A percentile compares a stretch with the other conserved stretches of the same genome.
phyloP scores from a whole-genome alignment of 1,140 invertebrate species.

The Drosophila sucinea region DNA sequence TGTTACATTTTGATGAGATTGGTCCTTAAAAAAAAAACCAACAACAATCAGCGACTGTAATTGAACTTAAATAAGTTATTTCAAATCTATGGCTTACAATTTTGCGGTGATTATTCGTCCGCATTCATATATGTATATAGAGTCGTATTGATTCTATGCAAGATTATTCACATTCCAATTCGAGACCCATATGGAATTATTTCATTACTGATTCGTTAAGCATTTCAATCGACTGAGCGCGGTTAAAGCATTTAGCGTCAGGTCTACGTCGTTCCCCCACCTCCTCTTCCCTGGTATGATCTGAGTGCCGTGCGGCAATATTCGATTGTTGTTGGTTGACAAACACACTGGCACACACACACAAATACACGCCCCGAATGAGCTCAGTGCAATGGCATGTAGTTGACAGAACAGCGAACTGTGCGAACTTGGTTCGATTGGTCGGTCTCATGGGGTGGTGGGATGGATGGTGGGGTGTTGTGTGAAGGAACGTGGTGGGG shows the following conservation, averaged over 20 bases:
- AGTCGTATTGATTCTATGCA: conserved; percentile 21
- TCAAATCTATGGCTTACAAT: background rate
- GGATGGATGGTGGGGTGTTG: background rate
- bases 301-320: conserved; percentile 48
- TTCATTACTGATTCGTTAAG: conserved; percentile 61
- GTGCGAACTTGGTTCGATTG: conserved; percentile 14
- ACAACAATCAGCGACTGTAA: background rate
- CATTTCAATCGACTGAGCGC: conserved; percentile 59
- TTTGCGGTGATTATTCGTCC: background rate
- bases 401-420: conserved; percentile 51
- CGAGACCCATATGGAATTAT: conserved; percentile 66
- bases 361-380: conserved; percentile 52
- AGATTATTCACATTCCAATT: conserved; percentile 55
- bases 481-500: background rate
- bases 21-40: background rate
- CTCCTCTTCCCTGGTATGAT: conserved; percentile 11
- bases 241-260: conserved; percentile 58
- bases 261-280: conserved; percentile 14
- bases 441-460: background rate
- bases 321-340: conserved; percentile 63
- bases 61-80: conserved; percentile 2
- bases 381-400: conserved; percentile 79
- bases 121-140: background rate
- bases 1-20: background rate
- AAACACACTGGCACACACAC: conserved; percentile 51